Percentiles rank a stretch among this genome's conserved stretches.
Evolutionary conservation across 1,140 invertebrate species (phyloP).

Genomic region (Drosophila ironensis): DNA sequence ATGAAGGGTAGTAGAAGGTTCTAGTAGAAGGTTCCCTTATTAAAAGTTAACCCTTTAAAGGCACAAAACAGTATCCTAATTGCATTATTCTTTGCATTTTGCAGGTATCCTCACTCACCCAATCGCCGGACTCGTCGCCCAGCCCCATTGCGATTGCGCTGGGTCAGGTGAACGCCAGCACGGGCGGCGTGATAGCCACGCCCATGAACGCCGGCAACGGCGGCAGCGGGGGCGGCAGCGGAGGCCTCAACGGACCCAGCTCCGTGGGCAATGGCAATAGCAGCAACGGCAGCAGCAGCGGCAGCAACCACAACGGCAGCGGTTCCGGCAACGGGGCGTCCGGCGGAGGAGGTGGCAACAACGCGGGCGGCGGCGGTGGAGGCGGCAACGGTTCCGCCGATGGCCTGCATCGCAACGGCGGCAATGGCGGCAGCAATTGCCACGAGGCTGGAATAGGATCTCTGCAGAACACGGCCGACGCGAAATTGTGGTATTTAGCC

Average conservation of each 20-base stretch:
- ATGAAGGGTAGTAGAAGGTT: too few species aligned
- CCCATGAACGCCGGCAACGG: slow-evolving; percentile 65
- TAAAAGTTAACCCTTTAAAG: too few species aligned
- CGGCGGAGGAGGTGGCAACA: slow-evolving; percentile 54
- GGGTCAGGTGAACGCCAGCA: slow-evolving; percentile 83
- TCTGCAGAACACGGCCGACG: slow-evolving; percentile 83
- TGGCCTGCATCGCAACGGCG: slow-evolving; percentile 73
- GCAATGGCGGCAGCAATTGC: slow-evolving; percentile 62
- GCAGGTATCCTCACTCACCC: slow-evolving; percentile 92
- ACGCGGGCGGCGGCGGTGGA: slow-evolving; percentile 64
- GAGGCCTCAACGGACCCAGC: slow-evolving; percentile 44
- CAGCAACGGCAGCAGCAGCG: slow-evolving; percentile 83
- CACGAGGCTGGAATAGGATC: slow-evolving; percentile 77
- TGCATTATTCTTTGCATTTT: not conserved
- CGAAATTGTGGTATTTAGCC: slow-evolving; percentile 87
- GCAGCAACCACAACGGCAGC: slow-evolving; percentile 59
- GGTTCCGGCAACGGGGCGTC: slow-evolving; percentile 57
- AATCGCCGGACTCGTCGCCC: slow-evolving; percentile 92
- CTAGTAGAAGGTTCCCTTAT: too few species aligned
- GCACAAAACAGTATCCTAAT: too few species aligned
- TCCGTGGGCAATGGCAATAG: slow-evolving; percentile 59
- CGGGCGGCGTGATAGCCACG: slow-evolving; percentile 72
- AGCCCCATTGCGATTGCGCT: slow-evolving; percentile 90
- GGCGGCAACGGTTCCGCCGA: slow-evolving; percentile 62
- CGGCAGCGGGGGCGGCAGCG: slow-evolving; percentile 83